Base-by-base conservation (phyloP, 2,113 vertebrate species). In the Engraulis encrasicolus region DNA sequence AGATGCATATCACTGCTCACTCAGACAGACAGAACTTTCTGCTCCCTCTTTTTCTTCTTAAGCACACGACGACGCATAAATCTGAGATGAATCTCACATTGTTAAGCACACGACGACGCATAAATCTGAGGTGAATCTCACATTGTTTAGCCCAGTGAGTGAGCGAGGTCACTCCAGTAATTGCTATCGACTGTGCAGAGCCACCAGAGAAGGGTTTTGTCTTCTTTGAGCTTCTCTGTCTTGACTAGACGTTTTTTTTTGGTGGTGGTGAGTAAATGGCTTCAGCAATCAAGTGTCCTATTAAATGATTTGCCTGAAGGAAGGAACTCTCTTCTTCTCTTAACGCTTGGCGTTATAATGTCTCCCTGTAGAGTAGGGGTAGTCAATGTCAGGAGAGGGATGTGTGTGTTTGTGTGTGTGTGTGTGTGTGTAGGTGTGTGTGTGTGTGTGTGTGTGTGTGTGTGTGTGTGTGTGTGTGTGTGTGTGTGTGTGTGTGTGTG, bases 311-410 rank as follows among this genome's bases (percentile, higher is more conserved):
- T 86, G 83, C 61, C 86, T 77, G 78, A 86, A 82, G 87, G 78
- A 86, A 82, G 87, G 84, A 85, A 84, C 50, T 40, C 15, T 81
- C 50, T 74, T 31, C 66, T 12, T n/a, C n/a, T n/a, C n/a, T n/a
- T n/a, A n/a, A n/a, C n/a, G n/a, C n/a, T n/a, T 74, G 27, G 11
- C 23, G 5, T 50, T 50, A 38, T 58, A 79, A 50, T 80, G 83
- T 23, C 18, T 78, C 81, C 78, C 83, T 79, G 50, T 20, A 82
- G 82, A 48, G 52, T 23, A n/a, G n/a, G 81, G 58, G 77, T 81
- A 83, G 89, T 89, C 81, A 85, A 84, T 90, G 85, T 82, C 84
- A 88, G 86, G n/a, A n/a, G n/a, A n/a, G n/a, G n/a, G n/a, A n/a
- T n/a, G n/a, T n/a, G n/a, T n/a, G n/a, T n/a, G n/a, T n/a, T n/a